Percentiles rank a stretch among this genome's conserved stretches.
Evolutionary conservation across 2,797 vertebrate species (phyloP).

Genomic region (Anguilla anguilla): DNA sequence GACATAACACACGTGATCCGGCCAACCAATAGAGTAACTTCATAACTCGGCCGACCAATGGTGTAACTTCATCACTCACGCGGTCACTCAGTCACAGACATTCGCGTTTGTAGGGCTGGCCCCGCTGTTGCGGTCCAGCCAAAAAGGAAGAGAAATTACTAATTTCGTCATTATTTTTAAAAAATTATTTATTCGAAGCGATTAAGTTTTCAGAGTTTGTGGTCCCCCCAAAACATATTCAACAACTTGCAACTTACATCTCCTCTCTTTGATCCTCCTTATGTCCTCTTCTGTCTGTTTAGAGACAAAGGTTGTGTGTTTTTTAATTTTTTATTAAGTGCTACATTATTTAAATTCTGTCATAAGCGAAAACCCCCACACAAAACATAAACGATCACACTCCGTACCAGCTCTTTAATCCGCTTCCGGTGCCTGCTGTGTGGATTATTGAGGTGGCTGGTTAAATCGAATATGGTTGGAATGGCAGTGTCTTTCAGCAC

Average conservation of each 20-base stretch:
- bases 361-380: not conserved
- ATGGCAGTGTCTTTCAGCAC: constrained; percentile 94
- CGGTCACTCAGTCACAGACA: no score
- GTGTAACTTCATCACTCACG: no score
- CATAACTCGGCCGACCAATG: no score
- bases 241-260: constrained; percentile 77
- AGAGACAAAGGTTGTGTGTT: constrained; percentile 34
- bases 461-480: constrained; percentile 97
- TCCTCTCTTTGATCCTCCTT: constrained; percentile 85
- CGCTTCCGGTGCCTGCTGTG: constrained; percentile 91
- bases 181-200: not conserved
- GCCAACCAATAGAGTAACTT: no score
- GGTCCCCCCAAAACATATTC: not conserved
- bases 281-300: constrained; percentile 95
- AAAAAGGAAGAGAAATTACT: not conserved
- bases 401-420: constrained; percentile 94
- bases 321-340: not conserved
- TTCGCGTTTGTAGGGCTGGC: no score
- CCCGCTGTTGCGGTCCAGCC: no score
- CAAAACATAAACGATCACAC: not conserved
- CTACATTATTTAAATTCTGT: not conserved
- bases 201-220: not conserved
- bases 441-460: constrained; percentile 93
- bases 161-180: not conserved
- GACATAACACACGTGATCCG: no score